Evolutionary conservation across 1,140 invertebrate genomes (phyloP).

Genomic region (Leptopilina boulardi): DNA sequence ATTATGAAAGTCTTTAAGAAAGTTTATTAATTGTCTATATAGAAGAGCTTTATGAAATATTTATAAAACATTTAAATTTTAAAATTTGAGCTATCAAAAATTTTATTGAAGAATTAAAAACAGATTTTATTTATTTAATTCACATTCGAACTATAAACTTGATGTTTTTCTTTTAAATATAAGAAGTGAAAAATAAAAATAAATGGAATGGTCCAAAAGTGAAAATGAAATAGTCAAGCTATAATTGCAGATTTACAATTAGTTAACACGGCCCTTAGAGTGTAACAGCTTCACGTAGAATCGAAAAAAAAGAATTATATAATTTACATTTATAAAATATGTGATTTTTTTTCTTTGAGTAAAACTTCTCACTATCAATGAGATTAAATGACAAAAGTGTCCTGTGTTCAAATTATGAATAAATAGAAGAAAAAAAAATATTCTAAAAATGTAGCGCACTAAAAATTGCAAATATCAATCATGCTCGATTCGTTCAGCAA

Average conservation of each 20-base stretch:
- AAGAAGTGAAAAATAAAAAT: conserved; percentile 16
- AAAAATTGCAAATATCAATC: background rate
- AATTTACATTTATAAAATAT: background rate
- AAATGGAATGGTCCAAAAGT: conserved; percentile 19
- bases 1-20: too few relatives aligned
- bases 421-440: background rate
- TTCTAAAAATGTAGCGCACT: background rate
- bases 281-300: conserved; percentile 10
- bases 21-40: too few relatives aligned
- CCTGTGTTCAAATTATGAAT: background rate
- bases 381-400: background rate
- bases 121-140: too few relatives aligned
- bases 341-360: background rate
- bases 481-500: background rate
- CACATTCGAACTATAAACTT: too few relatives aligned
- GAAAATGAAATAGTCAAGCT: conserved; percentile 6
- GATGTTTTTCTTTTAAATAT: too few relatives aligned
- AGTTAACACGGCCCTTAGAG: background rate
- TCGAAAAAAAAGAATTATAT: conserved; percentile 32
- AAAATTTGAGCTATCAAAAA: too few relatives aligned
- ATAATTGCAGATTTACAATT: background rate
- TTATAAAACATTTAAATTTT: too few relatives aligned
- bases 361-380: background rate
- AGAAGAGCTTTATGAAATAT: too few relatives aligned
- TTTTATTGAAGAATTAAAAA: too few relatives aligned